Percentiles rank a stretch among this genome's conserved stretches.
phyloP scores from a whole-genome alignment of 1,140 invertebrate species.

The Meteorus sp. region DNA sequence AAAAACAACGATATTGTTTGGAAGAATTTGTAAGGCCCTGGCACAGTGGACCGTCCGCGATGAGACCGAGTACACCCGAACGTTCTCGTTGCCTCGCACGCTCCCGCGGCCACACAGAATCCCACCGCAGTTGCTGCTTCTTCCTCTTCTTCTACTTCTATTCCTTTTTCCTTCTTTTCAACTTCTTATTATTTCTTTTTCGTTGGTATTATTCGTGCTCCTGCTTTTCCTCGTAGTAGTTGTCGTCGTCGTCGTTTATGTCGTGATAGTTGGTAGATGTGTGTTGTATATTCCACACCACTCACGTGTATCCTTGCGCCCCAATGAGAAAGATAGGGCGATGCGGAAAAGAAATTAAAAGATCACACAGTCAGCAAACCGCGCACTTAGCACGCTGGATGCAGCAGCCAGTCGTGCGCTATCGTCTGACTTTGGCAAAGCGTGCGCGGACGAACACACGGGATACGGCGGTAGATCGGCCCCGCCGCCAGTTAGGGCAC shows the following conservation, averaged over 20 bases:
- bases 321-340: background rate
- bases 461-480: too few relatives aligned
- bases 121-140: constrained; percentile 7
- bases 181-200: background rate
- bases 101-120: constrained; percentile 14
- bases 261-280: too few relatives aligned
- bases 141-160: constrained; percentile 2
- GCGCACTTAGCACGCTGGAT: too few relatives aligned
- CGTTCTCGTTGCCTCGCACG: constrained; percentile 2
- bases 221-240: constrained; percentile 21
- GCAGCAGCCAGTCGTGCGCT: background rate
- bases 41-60: background rate
- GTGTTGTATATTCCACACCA: too few relatives aligned
- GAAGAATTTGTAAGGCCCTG: background rate
- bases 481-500: too few relatives aligned
- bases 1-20: too few relatives aligned
- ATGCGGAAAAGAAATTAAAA: background rate
- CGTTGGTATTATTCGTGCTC: constrained; percentile 17
- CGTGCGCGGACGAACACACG: background rate
- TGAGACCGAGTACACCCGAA: background rate
- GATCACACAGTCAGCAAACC: background rate
- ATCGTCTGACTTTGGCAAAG: constrained; percentile 10
- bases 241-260: too few relatives aligned
- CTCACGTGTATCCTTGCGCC: background rate
- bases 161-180: background rate